Evolutionary conservation across 2,888 invertebrate genomes (phyloP), one percentile per base, ranked within the genome.

Genomic region (Cartodere bifasciata): DNA sequence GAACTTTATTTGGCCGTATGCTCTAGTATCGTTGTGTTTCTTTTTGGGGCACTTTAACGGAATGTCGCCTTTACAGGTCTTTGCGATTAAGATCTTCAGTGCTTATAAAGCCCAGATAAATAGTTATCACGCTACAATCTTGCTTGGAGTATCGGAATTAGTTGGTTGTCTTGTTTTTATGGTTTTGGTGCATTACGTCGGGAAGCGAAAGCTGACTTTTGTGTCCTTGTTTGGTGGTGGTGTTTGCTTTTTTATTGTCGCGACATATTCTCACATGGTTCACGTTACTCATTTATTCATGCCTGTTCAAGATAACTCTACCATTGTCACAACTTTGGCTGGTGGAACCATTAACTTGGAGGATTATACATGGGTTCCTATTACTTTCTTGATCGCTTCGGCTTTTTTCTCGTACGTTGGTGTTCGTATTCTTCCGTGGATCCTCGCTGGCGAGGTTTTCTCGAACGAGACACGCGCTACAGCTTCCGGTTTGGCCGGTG

Each of bases 361-460:
- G 14, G n/a, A 13, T 16, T 29, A n/a, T 16, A 42, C 40, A 5
- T 84, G 83, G 83, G 53, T 83, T 2, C 83, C 84, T 0, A 66
- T 74, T 12, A 64, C 67, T 1, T 63, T 78, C 1, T 56, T 85
- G 12, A 67, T 83, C 44, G 52, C 68, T 2, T 62, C 77, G 4
- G 80, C 82, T 1, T 71, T 83, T 43, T 58, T 79, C 23, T 69
- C 79, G 0, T 80, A 83, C 47, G 60, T 72, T 3, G 73, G 76
- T 1, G 75, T 84, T 25, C 63, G 81, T 30, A 58, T 79, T 37
- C 55, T 86, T 24, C 83, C 85, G 0, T 86, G 85, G 85, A 72
- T 86, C 39, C 62, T 85, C 7, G 76, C 80, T 22, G 83, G 83
- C 5, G 85, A 86, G 61, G 77, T 83, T 37, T 80, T 70, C 49